These are phyloP conservation scores for Drosophila acutilabella DNA, from an alignment of 2,888 invertebrate genomes.

Conservation along the genomic window DNA sequence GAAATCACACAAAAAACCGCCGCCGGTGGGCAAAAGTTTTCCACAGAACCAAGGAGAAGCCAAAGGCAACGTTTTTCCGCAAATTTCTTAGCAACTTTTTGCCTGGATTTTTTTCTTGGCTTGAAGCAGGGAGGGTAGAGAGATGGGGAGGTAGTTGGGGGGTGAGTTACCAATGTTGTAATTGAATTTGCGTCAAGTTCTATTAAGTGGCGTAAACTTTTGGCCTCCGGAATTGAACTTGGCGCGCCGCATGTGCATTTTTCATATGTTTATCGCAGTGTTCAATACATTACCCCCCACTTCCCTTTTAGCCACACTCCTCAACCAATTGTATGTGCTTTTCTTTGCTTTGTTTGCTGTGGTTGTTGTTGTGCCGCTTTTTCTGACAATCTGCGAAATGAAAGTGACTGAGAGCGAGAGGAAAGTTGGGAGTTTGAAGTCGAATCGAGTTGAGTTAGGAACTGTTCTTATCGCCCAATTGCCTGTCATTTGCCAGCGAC, in stretches of 20 bases:
- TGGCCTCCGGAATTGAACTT: constrained; percentile 72
- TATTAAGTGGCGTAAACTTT: constrained; percentile 80
- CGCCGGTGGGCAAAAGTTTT: constrained; percentile 61
- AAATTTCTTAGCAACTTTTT: constrained; percentile 74
- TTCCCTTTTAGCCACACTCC: background rate
- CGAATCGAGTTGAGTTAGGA: constrained; percentile 33
- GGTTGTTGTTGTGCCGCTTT: constrained; percentile 37
- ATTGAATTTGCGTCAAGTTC: constrained; percentile 81
- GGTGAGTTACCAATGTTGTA: constrained; percentile 56
- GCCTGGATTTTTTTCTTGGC: constrained; percentile 17
- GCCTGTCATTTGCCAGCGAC: constrained; percentile 73
- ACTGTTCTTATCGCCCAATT: constrained; percentile 65
- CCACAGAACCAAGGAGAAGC: constrained; percentile 33
- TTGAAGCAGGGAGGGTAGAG: background rate
- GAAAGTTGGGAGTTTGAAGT: background rate
- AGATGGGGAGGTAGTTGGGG: background rate
- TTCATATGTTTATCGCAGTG: constrained; percentile 79
- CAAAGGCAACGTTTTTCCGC: constrained; percentile 71
- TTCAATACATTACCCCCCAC: constrained; percentile 56
- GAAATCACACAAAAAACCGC: constrained; percentile 61
- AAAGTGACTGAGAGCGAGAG: constrained; percentile 48
- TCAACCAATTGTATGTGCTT: constrained; percentile 10
- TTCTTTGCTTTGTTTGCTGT: constrained; percentile 41
- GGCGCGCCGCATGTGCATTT: constrained; percentile 77
- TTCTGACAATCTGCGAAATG: constrained; percentile 60